Conservation (phyloP, 2,113 vertebrate genomes). For the Dermatemys mawii region DNA sequence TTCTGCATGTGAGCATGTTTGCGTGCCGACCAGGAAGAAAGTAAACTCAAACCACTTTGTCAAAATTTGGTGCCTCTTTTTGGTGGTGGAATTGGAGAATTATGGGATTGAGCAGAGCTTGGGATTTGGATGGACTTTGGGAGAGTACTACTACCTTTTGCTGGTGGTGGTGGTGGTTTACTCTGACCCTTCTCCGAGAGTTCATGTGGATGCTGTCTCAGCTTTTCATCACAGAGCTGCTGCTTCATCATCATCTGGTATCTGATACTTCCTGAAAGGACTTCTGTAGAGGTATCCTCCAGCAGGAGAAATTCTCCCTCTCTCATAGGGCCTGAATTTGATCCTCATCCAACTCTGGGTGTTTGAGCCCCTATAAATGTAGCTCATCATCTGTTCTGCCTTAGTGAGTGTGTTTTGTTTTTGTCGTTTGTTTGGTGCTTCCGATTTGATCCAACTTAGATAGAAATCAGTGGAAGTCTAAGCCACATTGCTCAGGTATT, state of each 20-base stretch:
- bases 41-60: neutral
- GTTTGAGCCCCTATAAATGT: neutral
- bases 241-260: neutral
- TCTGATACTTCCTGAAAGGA: neutral
- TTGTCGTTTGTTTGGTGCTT: neutral
- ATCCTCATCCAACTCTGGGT: neutral
- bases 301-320: neutral
- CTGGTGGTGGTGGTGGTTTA: neutral
- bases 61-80: neutral
- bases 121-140: neutral
- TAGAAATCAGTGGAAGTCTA: neutral
- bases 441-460: neutral
- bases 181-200: neutral
- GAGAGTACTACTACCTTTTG: neutral
- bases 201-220: neutral
- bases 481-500: fast-evolving
- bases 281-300: neutral
- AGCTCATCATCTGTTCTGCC: neutral
- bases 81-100: neutral
- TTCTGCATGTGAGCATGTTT: neutral
- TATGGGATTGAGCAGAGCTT: neutral
- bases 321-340: neutral
- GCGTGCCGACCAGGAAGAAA: neutral
- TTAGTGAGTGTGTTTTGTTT: neutral
- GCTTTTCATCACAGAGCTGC: neutral